Evolutionary conservation across 2,797 vertebrate species (phyloP), one percentile per base, ranked within the genome.

Genomic region (Enteromius mattozi): DNA sequence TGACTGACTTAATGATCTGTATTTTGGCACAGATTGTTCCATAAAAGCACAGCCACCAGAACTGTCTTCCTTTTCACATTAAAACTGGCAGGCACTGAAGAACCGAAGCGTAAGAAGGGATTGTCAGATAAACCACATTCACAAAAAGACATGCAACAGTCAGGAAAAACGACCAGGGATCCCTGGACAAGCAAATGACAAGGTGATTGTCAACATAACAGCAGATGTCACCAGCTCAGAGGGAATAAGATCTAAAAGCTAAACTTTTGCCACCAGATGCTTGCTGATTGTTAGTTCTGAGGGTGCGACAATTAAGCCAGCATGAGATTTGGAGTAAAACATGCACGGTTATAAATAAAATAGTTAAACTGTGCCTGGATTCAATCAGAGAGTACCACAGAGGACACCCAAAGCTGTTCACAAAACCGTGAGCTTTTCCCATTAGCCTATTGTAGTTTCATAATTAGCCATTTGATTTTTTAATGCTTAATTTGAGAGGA

Each of bases 131-230:
- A 40, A 75, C 84, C 61, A 56, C 77, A 35, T 33, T 30, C 79
- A 77, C 76, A 69, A 77, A 65, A 85, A 78, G 37, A 78, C 56
- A 59, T 83, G 49, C 76, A 74, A 78, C 61, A 35, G n/a, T 24
- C 61, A 77, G 71, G 71, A 86, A 82, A 86, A 80, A 45, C 10
- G 80, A 83, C 74, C 72, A 80, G 70, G 77, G 77, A 86, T 83
- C 69, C 63, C 69, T 70, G 82, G 59, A 85, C 76, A 71, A 75
- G 8, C 63, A 83, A 88, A 71, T 80, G 75, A 85, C 82, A 85
- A 42, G 35, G 45, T 82, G 51, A 77, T 86, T 69, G 77, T 88
- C 81, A 88, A 86, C 79, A 85, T 74, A 85, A 56, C 56, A 78
- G 80, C 80, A 86, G 82, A 84, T 85, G 47, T 78, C 61, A 82